Percentiles rank a stretch among this genome's conserved stretches.
Conservation (phyloP, 2,888 invertebrate species). For the Papilio protenor region DNA sequence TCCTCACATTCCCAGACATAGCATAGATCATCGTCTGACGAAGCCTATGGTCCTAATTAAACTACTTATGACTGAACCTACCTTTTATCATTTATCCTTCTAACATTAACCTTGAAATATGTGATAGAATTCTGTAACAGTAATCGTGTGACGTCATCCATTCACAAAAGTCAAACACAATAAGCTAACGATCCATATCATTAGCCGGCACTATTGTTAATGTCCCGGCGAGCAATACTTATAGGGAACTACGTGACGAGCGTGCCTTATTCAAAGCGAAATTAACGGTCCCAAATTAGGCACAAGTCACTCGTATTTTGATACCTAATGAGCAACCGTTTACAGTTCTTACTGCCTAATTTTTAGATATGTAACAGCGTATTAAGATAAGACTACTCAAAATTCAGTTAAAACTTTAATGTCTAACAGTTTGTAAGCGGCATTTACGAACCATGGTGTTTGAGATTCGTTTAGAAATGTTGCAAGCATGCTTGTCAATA, state of each 20-base stretch:
- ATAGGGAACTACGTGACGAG: constrained; percentile 15
- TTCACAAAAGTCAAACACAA: constrained; percentile 27
- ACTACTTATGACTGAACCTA: too few species aligned
- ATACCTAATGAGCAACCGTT: not conserved
- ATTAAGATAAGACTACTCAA: too few species aligned
- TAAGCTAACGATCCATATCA: constrained; percentile 25
- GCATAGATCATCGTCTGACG: too few species aligned
- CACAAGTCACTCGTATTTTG: not conserved
- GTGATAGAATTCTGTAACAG: not conserved
- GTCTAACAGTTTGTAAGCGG: too few species aligned
- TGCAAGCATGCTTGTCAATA: not conserved
- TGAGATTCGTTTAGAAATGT: not conserved
- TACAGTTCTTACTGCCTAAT: not conserved
- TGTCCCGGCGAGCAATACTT: constrained; percentile 11
- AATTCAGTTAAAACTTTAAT: too few species aligned
- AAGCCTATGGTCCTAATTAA: too few species aligned
- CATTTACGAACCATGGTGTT: too few species aligned
- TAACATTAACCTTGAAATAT: constrained; percentile 15
- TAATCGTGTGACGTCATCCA: constrained; percentile 30
- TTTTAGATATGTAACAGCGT: too few species aligned
- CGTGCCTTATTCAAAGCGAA: not conserved
- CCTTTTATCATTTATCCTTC: too few species aligned
- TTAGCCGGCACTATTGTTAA: constrained; percentile 23
- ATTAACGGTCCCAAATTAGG: constrained; percentile 21
- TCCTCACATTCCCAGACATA: too few species aligned